phyloP scores from a whole-genome alignment of 2,888 invertebrate genomes.

The Leistus spinibarbis region DNA sequence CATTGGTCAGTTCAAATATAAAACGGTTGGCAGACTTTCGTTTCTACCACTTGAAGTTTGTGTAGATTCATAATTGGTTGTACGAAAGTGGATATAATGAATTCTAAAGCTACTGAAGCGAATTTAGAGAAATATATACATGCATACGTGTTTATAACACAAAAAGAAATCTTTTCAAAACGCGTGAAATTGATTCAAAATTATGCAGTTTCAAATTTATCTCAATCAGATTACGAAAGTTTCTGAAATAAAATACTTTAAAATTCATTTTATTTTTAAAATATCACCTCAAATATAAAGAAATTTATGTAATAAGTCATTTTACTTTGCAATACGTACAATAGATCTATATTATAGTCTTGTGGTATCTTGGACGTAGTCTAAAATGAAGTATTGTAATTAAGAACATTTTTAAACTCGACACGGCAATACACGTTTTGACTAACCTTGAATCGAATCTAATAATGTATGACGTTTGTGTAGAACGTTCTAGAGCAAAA shows the following conservation, averaged over 20 bases:
- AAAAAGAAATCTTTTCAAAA: background rate
- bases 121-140: background rate
- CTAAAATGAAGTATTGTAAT: too few relatives aligned
- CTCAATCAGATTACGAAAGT: background rate
- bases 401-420: too few relatives aligned
- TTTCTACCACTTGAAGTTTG: background rate
- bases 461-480: too few relatives aligned
- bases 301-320: background rate
- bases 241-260: background rate
- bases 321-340: too few relatives aligned
- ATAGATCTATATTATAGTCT: too few relatives aligned
- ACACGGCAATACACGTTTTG: too few relatives aligned
- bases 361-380: too few relatives aligned
- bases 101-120: background rate
- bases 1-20: background rate
- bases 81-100: background rate
- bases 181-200: background rate
- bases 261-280: background rate
- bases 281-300: background rate
- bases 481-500: too few relatives aligned
- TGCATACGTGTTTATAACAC: background rate
- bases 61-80: background rate
- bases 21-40: background rate
- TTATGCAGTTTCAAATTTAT: background rate
- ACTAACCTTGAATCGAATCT: too few relatives aligned